A percentile compares a stretch with the other conserved stretches of the same genome.
These are phyloP conservation scores for Cheilosia pagana DNA, from an alignment of 2,888 invertebrate genomes.

Conservation along the genomic window DNA sequence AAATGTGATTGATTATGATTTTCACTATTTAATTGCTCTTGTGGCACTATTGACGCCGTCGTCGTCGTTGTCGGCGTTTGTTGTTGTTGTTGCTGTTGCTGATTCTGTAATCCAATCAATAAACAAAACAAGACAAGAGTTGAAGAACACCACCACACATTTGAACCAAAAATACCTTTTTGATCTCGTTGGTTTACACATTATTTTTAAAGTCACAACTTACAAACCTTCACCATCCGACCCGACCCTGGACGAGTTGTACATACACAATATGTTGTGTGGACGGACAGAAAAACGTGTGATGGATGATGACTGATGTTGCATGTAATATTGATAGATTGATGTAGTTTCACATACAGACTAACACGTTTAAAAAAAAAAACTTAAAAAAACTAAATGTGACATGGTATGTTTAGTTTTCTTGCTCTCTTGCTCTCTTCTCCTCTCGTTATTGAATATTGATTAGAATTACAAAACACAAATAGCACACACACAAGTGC, in stretches of 20 bases:
- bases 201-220: background rate
- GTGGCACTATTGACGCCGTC: constrained; percentile 39
- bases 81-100: constrained; percentile 43
- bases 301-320: constrained; percentile 52
- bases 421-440: constrained; percentile 56
- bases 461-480: constrained; percentile 62
- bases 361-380: constrained; percentile 17
- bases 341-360: constrained; percentile 38
- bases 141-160: constrained; percentile 39
- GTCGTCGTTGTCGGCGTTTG: constrained; percentile 34
- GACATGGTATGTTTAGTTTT: constrained; percentile 21
- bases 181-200: constrained; percentile 1
- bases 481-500: constrained; percentile 50
- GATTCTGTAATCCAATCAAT: constrained; percentile 69
- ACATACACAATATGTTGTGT: background rate
- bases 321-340: constrained; percentile 43
- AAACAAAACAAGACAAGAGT: constrained; percentile 70
- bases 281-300: constrained; percentile 35
- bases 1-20: constrained; percentile 66
- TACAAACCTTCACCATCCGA: constrained; percentile 21
- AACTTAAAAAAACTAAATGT: constrained; percentile 38
- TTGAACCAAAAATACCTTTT: constrained; percentile 20
- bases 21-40: constrained; percentile 66
- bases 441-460: constrained; percentile 65
- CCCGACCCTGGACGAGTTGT: constrained; percentile 2